Evolutionary conservation across 2,113 vertebrate species (phyloP).

Genomic region (Hoplias malabaricus): DNA sequence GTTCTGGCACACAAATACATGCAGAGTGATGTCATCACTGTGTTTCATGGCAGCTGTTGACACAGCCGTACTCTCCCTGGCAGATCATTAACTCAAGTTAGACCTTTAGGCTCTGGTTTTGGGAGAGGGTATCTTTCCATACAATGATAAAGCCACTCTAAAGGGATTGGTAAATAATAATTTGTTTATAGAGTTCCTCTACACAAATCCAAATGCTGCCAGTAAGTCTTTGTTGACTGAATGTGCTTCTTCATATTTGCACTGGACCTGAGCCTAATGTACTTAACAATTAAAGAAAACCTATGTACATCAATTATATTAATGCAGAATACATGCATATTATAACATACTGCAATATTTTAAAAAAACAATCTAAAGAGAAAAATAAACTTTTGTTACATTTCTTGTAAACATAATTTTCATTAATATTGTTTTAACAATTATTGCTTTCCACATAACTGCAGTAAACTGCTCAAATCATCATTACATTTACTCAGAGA

Average conservation of each 20-base stretch:
- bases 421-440: too few species aligned
- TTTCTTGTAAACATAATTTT: too few species aligned
- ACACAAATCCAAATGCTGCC: not conserved
- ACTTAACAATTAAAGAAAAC: too few species aligned
- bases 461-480: too few species aligned
- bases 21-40: not conserved
- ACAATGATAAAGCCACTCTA: not conserved
- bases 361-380: too few species aligned
- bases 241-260: not conserved
- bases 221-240: not conserved
- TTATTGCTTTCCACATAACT: too few species aligned
- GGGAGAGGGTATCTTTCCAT: not conserved
- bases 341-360: too few species aligned
- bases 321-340: too few species aligned
- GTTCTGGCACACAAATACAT: not conserved
- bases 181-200: not conserved
- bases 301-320: too few species aligned
- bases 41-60: not conserved
- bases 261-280: not conserved
- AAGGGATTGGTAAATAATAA: not conserved
- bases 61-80: not conserved
- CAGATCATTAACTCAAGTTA: not conserved
- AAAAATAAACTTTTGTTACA: too few species aligned
- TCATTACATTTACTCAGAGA: too few species aligned
- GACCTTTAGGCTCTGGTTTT: not conserved